Conservation (phyloP, 2,797 vertebrate genomes). For the Agapornis canus region DNA sequence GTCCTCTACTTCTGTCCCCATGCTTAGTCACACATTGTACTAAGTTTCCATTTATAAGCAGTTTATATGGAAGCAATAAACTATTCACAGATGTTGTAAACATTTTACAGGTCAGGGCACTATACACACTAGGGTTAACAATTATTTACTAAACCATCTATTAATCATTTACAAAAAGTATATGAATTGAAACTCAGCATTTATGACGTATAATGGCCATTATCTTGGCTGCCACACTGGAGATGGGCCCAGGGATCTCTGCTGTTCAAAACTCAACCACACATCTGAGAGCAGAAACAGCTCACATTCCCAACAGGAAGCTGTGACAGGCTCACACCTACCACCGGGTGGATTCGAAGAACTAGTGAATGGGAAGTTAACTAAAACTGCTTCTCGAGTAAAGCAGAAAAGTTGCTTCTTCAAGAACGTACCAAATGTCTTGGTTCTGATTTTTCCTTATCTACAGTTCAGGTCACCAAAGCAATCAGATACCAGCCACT, state of each 20-base stretch:
- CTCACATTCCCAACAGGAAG: background rate
- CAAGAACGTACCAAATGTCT: background rate
- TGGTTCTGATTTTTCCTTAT: background rate
- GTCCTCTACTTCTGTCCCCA: background rate
- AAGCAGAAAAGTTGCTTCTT: background rate
- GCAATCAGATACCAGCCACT: background rate
- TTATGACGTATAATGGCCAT: background rate
- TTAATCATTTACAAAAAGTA: slow-evolving; percentile 22
- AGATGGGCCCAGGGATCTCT: background rate
- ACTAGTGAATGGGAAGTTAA: background rate
- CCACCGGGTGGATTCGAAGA: background rate
- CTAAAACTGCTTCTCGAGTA: background rate
- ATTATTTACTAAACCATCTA: slow-evolving; percentile 18
- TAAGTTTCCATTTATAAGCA: background rate
- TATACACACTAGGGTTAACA: background rate
- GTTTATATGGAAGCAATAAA: slow-evolving; percentile 28
- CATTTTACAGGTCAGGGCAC: background rate
- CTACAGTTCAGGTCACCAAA: background rate
- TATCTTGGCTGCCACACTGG: slow-evolving; percentile 9
- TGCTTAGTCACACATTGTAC: background rate
- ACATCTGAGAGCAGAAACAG: background rate
- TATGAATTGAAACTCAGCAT: background rate
- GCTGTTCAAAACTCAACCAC: background rate
- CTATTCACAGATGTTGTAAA: slow-evolving; percentile 2
- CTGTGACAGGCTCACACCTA: background rate